These are phyloP conservation scores for Mus musculus DNA, from an alignment of 2,113 vertebrate species.

Conservation along the genomic window DNA sequence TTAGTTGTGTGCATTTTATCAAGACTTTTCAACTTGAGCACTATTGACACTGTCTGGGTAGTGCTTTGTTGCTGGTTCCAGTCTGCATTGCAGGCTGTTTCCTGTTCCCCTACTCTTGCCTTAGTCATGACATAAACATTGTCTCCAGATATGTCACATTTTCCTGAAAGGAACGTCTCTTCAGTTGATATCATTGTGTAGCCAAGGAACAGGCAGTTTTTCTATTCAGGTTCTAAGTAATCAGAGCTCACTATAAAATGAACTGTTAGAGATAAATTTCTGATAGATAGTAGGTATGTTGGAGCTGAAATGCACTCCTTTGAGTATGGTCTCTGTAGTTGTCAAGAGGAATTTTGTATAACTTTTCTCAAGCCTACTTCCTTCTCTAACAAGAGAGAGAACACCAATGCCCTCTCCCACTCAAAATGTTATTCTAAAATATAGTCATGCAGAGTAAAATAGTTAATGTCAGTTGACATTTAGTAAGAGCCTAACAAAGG, in stretches of 20 bases:
- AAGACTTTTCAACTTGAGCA: not conserved
- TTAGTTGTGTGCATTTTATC: not conserved
- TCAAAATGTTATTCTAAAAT: not conserved
- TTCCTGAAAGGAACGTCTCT: not conserved
- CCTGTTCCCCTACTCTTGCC: rapidly evolving
- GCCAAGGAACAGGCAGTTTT: not conserved
- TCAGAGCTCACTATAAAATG: not conserved
- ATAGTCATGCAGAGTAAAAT: not conserved
- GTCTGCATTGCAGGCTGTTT: not conserved
- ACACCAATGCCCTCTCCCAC: not conserved
- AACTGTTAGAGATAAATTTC: not conserved
- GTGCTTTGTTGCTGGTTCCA: not conserved
- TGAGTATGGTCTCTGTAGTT: not conserved
- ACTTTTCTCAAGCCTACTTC: conserved; percentile 1
- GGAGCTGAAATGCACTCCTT: not conserved
- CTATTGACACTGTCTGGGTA: no score
- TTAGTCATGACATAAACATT: not conserved
- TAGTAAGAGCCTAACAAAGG: not conserved
- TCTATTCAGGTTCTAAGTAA: not conserved
- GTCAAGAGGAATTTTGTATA: not conserved
- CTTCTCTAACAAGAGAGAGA: not conserved
- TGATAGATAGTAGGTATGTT: not conserved
- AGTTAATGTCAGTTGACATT: not conserved
- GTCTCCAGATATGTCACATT: not conserved
- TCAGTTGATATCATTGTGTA: not conserved